These are phyloP conservation scores for Cosmorhoe ocellata DNA, from an alignment of 2,888 invertebrate species.

Conservation along the genomic window DNA sequence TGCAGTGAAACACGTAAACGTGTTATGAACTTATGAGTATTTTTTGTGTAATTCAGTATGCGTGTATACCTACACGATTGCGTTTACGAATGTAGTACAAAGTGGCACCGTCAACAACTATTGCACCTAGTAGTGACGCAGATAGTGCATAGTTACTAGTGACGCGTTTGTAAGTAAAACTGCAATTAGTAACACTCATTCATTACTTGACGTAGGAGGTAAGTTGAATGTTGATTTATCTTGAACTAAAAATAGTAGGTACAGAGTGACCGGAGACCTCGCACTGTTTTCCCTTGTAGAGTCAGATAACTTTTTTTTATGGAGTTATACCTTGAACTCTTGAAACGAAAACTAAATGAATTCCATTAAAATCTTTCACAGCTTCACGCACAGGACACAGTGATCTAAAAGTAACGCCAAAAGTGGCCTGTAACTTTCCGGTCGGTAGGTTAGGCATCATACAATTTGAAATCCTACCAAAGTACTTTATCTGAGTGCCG, in stretches of 20 bases:
- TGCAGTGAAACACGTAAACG: constrained; percentile 56
- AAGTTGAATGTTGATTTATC: constrained; percentile 6
- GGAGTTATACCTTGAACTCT: too few species aligned
- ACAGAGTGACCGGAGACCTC: not conserved
- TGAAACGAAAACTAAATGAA: too few species aligned
- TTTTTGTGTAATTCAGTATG: constrained; percentile 35
- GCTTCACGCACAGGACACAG: too few species aligned
- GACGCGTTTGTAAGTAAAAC: constrained; percentile 6
- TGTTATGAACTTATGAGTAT: constrained; percentile 14
- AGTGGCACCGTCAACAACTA: constrained; percentile 47
- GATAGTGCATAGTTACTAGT: constrained; percentile 7
- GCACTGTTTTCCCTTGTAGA: constrained; percentile 1
- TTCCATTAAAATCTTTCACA: too few species aligned
- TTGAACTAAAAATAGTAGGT: constrained; percentile 7
- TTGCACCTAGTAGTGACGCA: constrained; percentile 43
- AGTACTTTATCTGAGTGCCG: not conserved
- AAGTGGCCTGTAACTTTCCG: too few species aligned
- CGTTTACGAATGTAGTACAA: constrained; percentile 50
- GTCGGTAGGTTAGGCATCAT: too few species aligned
- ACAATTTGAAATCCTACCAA: too few species aligned
- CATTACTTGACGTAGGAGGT: constrained; percentile 2
- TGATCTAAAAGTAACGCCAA: too few species aligned
- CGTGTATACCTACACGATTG: constrained; percentile 48
- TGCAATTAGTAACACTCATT: constrained; percentile 18
- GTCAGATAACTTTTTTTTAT: too few species aligned